Evolutionary conservation across 2,888 invertebrate species (phyloP).

Genomic region (Hirtodrosophila histrioides): DNA sequence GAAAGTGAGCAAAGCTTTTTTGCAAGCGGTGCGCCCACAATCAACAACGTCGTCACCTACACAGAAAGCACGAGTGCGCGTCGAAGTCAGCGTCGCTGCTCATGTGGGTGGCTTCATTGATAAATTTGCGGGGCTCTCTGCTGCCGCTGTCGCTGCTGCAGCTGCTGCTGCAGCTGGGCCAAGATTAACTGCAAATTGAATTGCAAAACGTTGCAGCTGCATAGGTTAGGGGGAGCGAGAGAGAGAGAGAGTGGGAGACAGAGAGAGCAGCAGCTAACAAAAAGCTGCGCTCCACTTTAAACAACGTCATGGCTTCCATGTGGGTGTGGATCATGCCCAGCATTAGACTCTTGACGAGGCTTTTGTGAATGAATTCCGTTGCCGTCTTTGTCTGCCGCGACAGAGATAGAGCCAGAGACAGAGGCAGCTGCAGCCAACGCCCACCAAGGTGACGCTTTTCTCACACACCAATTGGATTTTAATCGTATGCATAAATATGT

Average conservation of each 20-base stretch:
- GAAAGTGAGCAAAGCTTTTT: conserved; percentile 24
- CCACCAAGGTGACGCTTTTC: conserved; percentile 55
- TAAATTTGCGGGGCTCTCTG: conserved; percentile 63
- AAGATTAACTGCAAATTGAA: conserved; percentile 80
- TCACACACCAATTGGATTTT: conserved; percentile 65
- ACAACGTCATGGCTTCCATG: conserved; percentile 54
- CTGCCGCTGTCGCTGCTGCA: conserved; percentile 14
- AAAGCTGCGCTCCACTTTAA: conserved; percentile 67
- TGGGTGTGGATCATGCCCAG: conserved; percentile 70
- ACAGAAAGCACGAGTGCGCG: conserved; percentile 25
- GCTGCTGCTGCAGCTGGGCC: conserved; percentile 38
- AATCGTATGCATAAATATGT: conserved; percentile 66
- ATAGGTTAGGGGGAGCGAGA: conserved; percentile 20
- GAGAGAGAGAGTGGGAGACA: conserved; percentile 6
- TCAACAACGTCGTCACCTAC: conserved; percentile 37
- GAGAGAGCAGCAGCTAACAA: neutral
- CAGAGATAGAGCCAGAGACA: conserved; percentile 23
- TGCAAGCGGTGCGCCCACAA: conserved; percentile 40
- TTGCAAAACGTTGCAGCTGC: conserved; percentile 80
- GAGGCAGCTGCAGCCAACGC: conserved; percentile 52
- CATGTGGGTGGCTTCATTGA: conserved; percentile 82
- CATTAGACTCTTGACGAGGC: conserved; percentile 56
- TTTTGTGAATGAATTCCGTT: conserved; percentile 72
- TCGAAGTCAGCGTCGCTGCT: conserved; percentile 34
- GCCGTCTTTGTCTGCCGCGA: conserved; percentile 34